Conservation (phyloP, 2,113 vertebrate species). For the Dipodomys stephensi region DNA sequence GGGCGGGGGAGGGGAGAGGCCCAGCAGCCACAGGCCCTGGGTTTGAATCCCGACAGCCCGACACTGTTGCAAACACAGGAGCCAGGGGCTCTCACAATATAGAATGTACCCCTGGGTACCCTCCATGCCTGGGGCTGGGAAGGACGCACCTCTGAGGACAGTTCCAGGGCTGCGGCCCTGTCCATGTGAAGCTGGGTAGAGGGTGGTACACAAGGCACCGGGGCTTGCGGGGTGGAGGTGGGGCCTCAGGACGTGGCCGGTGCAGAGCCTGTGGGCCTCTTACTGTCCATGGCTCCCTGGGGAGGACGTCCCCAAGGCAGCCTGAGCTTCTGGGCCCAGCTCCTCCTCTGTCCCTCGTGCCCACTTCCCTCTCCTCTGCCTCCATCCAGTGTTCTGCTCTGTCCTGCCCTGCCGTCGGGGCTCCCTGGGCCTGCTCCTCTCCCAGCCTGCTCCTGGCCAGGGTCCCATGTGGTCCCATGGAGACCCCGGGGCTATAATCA, state of each 20-base stretch:
- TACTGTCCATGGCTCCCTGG: not conserved
- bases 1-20: rapidly evolving
- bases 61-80: rapidly evolving
- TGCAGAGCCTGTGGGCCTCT: too few species aligned
- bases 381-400: not conserved
- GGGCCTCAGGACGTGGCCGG: too few species aligned
- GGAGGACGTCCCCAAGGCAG: rapidly evolving
- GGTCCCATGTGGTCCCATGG: too few species aligned
- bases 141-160: rapidly evolving
- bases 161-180: not conserved
- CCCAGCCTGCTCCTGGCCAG: too few species aligned
- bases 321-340: not conserved
- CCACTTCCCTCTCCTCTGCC: not conserved
- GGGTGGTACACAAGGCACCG: too few species aligned
- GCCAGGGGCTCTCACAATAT: not conserved
- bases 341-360: not conserved
- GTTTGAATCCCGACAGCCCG: not conserved
- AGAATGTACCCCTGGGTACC: too few species aligned
- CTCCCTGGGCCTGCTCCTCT: not conserved
- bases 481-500: too few species aligned
- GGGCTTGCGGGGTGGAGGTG: not conserved
- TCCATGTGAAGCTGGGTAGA: rapidly evolving
- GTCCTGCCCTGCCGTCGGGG: not conserved
- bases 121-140: rapidly evolving
- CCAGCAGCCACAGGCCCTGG: not conserved